Evolutionary conservation across 2,888 invertebrate genomes (phyloP), one percentile per base, ranked within the genome.

Genomic region (Hecatera dysodea): DNA sequence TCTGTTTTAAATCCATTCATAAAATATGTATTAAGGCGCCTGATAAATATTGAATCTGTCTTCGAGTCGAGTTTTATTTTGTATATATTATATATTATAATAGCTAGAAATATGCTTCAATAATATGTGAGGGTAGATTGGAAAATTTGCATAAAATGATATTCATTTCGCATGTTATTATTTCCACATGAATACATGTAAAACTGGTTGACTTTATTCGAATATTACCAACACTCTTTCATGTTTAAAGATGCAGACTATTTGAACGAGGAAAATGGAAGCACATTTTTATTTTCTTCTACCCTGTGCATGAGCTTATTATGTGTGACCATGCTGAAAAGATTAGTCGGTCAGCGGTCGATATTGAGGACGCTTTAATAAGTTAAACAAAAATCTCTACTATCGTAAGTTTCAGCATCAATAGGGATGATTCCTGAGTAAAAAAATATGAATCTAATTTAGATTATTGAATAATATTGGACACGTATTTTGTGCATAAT

Each of bases 121-220:
- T 67, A 59, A 33, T 5, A 22, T 19, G 24, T n/a, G 27, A 33
- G 9, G 8, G n/a, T 5, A n/a, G 39, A 73, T 42, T 71, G 17
- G 22, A 59, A 55, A 55, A 48, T n/a, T 12, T 50, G 50, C 56
- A 61, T 71, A 29, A 48, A 42, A 61, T 17, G 4, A 44, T 50
- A 50, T 78, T 61, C 12, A 71, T 56, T 71, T n/a, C 17, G 11
- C 22, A n/a, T 29, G 44, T 50, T 44, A 71, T 50, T 78, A 11
- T 71, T 60, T 44, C 2, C 24, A 60, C 19, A 22, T 39, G 33
- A 46, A 33, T 46, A 33, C 42, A 17, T 22, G 19, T 2, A 24
- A 19, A 48, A 67, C n/a, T 42, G 12, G 29, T 36, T 22, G 44
- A 52, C 29, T n/a, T 52, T 44, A 60, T 15, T 29, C 17, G 53